Percentiles rank a stretch among this genome's conserved stretches.
These are phyloP conservation scores for Bombus turneri DNA, from an alignment of 1,140 invertebrate genomes.

Conservation along the genomic window DNA sequence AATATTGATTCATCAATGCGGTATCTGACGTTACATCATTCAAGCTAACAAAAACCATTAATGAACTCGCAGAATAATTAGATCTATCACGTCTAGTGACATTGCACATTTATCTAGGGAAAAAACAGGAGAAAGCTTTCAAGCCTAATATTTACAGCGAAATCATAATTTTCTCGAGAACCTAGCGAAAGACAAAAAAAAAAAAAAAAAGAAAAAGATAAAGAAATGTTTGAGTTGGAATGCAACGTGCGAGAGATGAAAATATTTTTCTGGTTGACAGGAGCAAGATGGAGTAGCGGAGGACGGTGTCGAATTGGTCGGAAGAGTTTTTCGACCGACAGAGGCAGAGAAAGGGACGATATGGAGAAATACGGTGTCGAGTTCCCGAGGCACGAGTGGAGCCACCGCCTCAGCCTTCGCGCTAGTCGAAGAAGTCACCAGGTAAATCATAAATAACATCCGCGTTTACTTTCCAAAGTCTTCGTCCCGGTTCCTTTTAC, in stretches of 20 bases:
- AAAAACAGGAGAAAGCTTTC: too few relatives aligned
- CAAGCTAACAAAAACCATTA: too few relatives aligned
- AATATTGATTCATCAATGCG: too few relatives aligned
- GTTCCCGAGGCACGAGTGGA: slow-evolving; percentile 84
- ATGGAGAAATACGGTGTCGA: slow-evolving; percentile 77
- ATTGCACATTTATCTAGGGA: too few relatives aligned
- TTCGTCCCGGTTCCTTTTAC: too few relatives aligned
- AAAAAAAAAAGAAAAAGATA: too few relatives aligned
- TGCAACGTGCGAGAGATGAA: background rate
- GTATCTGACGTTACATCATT: too few relatives aligned
- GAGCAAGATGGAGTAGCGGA: background rate
- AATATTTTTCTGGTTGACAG: background rate
- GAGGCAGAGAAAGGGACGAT: background rate
- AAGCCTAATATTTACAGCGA: too few relatives aligned
- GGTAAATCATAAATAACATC: slow-evolving; percentile 55
- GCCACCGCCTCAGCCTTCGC: slow-evolving; percentile 84
- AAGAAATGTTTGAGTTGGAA: background rate
- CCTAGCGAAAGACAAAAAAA: background rate
- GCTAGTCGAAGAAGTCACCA: slow-evolving; percentile 82
- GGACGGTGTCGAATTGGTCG: background rate
- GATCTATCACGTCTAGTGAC: too few relatives aligned
- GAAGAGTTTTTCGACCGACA: background rate
- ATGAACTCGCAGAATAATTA: too few relatives aligned
- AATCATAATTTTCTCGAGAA: too few relatives aligned
- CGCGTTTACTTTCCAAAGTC: background rate